These are phyloP conservation scores for Clupea harengus DNA, from an alignment of 2,113 vertebrate genomes.

Conservation along the genomic window DNA sequence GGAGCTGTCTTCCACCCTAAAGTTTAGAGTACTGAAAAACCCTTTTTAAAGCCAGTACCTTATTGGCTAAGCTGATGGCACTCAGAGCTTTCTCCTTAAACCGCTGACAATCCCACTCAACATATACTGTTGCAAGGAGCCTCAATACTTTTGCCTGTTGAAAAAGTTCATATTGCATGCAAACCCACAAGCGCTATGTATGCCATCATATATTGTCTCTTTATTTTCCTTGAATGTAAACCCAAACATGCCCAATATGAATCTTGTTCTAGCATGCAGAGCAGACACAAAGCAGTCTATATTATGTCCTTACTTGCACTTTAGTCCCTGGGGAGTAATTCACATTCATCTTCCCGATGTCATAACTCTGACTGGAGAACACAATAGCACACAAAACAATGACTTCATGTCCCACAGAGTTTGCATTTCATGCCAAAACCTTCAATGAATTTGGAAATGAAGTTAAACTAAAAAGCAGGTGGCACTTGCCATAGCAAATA, in stretches of 20 bases:
- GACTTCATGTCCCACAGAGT: background rate
- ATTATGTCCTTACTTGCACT: constrained; percentile 74
- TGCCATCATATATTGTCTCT: too few relatives aligned
- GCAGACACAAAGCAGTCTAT: background rate
- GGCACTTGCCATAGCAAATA: background rate
- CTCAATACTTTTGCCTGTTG: constrained; percentile 83
- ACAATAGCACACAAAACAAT: constrained; percentile 15
- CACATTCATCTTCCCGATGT: constrained; percentile 78
- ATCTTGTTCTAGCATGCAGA: background rate
- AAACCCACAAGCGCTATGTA: too few relatives aligned
- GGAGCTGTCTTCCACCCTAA: background rate
- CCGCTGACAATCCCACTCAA: constrained; percentile 77
- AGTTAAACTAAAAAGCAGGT: background rate
- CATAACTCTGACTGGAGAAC: constrained; percentile 83
- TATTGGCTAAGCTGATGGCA: constrained; percentile 81
- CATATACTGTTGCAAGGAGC: constrained; percentile 82
- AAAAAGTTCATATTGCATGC: constrained; percentile 23
- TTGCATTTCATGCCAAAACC: background rate
- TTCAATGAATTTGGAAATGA: background rate
- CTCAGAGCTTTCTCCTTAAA: constrained; percentile 79
- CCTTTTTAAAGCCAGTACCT: constrained; percentile 60
- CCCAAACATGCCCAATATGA: background rate
- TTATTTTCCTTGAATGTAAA: background rate
- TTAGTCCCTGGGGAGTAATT: constrained; percentile 70
- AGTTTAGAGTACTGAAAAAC: background rate